These are phyloP conservation scores for Tarsius wallacei DNA, from an alignment of 2,797 vertebrate species.

Conservation along the genomic window DNA sequence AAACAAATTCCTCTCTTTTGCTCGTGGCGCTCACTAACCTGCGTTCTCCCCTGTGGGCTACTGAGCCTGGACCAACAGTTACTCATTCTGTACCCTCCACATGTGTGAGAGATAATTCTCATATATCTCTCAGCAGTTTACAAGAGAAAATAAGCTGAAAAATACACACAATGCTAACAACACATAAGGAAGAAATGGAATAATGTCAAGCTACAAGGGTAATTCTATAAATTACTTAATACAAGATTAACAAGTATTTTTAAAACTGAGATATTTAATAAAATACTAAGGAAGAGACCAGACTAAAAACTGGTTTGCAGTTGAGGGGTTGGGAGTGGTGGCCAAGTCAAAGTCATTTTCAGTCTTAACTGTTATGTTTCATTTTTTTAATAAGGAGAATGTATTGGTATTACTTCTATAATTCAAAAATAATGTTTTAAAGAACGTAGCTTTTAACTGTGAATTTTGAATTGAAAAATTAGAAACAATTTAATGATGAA, in stretches of 20 bases:
- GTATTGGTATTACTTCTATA: not conserved
- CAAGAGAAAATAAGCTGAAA: not conserved
- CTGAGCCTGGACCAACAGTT: not conserved
- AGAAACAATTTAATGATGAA: not conserved
- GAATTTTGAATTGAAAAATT: slow-evolving; percentile 6
- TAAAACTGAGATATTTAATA: not conserved
- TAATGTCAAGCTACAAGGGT: not conserved
- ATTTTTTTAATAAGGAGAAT: not conserved
- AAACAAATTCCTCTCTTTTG: slow-evolving; percentile 17
- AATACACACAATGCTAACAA: not conserved
- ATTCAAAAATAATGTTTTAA: not conserved
- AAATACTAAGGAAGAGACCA: not conserved
- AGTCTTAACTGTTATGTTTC: not conserved
- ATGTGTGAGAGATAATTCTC: not conserved
- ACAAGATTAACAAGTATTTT: not conserved
- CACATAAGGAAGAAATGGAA: not conserved
- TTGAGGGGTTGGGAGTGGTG: not conserved
- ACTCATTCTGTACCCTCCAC: not conserved
- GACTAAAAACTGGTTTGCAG: not conserved
- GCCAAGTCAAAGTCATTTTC: not conserved
- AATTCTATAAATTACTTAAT: not conserved
- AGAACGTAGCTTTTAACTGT: not conserved
- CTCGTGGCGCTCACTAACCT: not conserved
- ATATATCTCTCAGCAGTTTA: not conserved
- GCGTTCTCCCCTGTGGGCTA: not conserved